Evolutionary conservation across 2,888 invertebrate genomes (phyloP).

Genomic region (Tipula unca): DNA sequence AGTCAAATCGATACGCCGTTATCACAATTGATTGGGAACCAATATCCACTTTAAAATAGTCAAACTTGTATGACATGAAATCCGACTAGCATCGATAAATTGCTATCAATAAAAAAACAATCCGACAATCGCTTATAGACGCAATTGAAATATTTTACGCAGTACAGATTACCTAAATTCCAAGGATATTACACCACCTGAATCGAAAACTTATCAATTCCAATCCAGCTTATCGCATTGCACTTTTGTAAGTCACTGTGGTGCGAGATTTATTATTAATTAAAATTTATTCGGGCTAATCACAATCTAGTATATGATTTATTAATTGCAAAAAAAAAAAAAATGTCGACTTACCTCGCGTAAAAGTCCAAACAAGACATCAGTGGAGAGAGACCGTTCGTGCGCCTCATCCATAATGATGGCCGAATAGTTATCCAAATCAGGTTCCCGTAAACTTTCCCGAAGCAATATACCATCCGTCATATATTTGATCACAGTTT

Average conservation of each 20-base stretch:
- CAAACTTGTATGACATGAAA: too few species aligned
- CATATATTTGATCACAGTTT: slow-evolving; percentile 96
- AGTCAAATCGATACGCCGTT: too few species aligned
- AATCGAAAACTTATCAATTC: neutral
- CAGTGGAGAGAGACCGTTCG: slow-evolving; percentile 94
- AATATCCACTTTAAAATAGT: too few species aligned
- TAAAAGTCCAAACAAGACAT: slow-evolving; percentile 92
- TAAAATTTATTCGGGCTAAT: too few species aligned
- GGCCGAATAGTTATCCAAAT: slow-evolving; percentile 94
- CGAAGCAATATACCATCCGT: slow-evolving; percentile 96
- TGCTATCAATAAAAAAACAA: too few species aligned
- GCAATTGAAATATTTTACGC: neutral
- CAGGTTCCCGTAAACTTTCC: slow-evolving; percentile 92
- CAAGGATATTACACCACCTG: neutral
- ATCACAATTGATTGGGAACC: too few species aligned
- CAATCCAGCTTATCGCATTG: neutral
- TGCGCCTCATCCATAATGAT: slow-evolving; percentile 99
- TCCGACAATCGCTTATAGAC: neutral
- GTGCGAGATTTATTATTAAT: too few species aligned
- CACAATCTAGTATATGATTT: too few species aligned
- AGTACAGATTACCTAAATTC: neutral
- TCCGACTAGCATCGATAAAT: too few species aligned
- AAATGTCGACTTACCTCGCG: slow-evolving; percentile 62
- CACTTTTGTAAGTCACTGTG: neutral
- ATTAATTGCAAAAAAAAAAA: too few species aligned